These are phyloP conservation scores for Drosophila monieri DNA, from an alignment of 2,888 invertebrate genomes.

Conservation along the genomic window DNA sequence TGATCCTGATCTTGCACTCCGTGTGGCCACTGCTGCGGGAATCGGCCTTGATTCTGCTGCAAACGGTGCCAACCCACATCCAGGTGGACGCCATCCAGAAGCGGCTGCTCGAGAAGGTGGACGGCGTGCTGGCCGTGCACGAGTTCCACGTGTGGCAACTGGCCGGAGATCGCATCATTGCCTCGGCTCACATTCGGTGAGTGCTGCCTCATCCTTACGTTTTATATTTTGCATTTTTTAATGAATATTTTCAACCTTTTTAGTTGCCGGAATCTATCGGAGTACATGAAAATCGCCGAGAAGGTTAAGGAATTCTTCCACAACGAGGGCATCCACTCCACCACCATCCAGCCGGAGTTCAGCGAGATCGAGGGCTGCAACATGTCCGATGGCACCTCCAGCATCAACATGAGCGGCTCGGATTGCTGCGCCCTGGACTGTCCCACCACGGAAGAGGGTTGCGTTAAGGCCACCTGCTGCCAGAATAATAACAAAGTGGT, in stretches of 20 bases:
- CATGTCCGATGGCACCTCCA: constrained; percentile 84
- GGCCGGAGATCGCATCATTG: constrained; percentile 97
- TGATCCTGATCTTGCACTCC: constrained; percentile 92
- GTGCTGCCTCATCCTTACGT: background rate
- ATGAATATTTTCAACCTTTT: constrained; percentile 1
- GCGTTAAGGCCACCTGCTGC: constrained; percentile 94
- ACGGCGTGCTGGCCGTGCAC: constrained; percentile 97
- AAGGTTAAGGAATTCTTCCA: constrained; percentile 99
- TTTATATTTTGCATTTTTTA: background rate
- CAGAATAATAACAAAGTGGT: constrained; percentile 84
- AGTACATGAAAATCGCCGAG: constrained; percentile 98
- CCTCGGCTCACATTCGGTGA: constrained; percentile 97
- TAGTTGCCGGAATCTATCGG: constrained; percentile 95
- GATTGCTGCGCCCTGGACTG: constrained; percentile 93
- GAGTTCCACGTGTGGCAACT: constrained; percentile 99
- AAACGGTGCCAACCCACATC: constrained; percentile 99
- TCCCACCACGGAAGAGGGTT: constrained; percentile 92
- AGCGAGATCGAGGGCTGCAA: constrained; percentile 89
- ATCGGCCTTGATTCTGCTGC: constrained; percentile 96
- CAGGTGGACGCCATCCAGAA: constrained; percentile 96
- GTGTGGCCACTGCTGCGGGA: constrained; percentile 97
- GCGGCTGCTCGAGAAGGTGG: constrained; percentile 93
- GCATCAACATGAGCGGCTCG: constrained; percentile 85
- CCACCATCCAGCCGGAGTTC: constrained; percentile 99
- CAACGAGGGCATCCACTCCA: constrained; percentile 99